Evolutionary conservation across 2,113 vertebrate species (phyloP).

Genomic region (Cynoglossus semilaevis): DNA sequence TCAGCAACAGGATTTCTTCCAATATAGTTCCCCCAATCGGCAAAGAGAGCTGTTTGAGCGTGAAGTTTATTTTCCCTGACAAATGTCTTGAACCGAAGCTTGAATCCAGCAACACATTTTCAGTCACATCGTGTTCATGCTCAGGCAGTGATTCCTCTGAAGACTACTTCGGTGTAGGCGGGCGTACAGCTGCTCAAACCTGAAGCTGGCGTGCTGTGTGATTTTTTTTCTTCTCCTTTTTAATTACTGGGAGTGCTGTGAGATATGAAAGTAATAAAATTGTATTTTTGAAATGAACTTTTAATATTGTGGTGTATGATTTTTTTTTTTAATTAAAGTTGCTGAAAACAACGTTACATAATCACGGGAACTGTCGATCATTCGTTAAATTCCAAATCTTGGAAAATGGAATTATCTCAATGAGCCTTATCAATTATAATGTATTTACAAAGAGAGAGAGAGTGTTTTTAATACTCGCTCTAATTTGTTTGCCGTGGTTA

Average conservation of each 20-base stretch:
- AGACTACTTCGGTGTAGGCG: slow-evolving; percentile 7
- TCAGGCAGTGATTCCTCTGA: neutral
- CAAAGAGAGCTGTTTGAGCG: neutral
- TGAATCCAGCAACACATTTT: slow-evolving; percentile 11
- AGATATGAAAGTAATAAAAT: slow-evolving; percentile 3
- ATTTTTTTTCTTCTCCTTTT: neutral
- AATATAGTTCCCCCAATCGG: slow-evolving; percentile 14
- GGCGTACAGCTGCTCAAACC: neutral
- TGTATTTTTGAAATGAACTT: neutral
- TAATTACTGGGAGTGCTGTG: slow-evolving; percentile 7
- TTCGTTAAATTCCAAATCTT: neutral
- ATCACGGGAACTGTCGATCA: neutral
- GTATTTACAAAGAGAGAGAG: neutral
- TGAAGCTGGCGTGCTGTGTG: neutral
- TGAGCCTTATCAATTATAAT: neutral
- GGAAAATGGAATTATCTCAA: slow-evolving; percentile 1
- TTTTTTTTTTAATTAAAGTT: slow-evolving; percentile 29
- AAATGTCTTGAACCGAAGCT: slow-evolving; percentile 3
- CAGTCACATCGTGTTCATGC: neutral
- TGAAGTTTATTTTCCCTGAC: slow-evolving; percentile 14
- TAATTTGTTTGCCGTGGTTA: neutral
- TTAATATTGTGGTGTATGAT: neutral
- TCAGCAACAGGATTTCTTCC: slow-evolving; percentile 21
- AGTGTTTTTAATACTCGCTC: neutral
- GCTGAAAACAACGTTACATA: slow-evolving; percentile 6